These are phyloP conservation scores for Cyanocitta stelleri DNA, from an alignment of 2,113 vertebrate genomes.

Conservation along the genomic window DNA sequence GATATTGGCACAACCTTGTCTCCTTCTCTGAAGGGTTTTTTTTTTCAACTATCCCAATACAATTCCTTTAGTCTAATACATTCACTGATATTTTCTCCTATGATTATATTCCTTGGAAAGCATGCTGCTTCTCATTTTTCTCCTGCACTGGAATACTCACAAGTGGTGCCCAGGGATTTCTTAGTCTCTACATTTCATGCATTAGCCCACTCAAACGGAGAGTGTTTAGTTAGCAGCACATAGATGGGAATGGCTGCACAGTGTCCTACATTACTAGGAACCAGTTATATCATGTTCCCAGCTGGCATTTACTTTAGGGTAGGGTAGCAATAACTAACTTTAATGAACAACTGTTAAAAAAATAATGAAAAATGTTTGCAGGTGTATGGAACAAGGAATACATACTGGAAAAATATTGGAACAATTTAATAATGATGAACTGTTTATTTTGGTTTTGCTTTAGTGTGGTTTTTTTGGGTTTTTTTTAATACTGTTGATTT, in stretches of 20 bases:
- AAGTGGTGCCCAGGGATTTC: background rate
- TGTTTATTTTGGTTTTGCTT: background rate
- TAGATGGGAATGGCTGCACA: slow-evolving; percentile 5
- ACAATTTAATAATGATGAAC: slow-evolving; percentile 9
- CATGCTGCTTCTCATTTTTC: background rate
- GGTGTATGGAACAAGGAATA: slow-evolving; percentile 19
- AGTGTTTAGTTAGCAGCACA: background rate
- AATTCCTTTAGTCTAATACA: background rate
- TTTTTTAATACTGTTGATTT: background rate
- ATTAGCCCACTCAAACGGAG: background rate
- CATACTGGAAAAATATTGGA: background rate
- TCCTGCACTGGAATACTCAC: background rate
- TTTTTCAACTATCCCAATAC: background rate
- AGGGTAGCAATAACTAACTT: slow-evolving; percentile 26
- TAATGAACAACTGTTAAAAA: slow-evolving; percentile 50
- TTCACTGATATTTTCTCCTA: background rate
- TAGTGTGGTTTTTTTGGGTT: background rate
- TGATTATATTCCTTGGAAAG: background rate
- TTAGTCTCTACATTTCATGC: background rate
- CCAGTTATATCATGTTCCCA: slow-evolving; percentile 8
- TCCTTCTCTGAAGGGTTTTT: background rate
- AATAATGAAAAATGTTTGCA: slow-evolving; percentile 53
- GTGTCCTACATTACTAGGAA: slow-evolving; percentile 1
- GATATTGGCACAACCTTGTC: background rate
- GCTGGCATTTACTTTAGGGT: slow-evolving; percentile 32